Base-by-base conservation (phyloP, 2,113 vertebrate species). In the Malurus melanocephalus region DNA sequence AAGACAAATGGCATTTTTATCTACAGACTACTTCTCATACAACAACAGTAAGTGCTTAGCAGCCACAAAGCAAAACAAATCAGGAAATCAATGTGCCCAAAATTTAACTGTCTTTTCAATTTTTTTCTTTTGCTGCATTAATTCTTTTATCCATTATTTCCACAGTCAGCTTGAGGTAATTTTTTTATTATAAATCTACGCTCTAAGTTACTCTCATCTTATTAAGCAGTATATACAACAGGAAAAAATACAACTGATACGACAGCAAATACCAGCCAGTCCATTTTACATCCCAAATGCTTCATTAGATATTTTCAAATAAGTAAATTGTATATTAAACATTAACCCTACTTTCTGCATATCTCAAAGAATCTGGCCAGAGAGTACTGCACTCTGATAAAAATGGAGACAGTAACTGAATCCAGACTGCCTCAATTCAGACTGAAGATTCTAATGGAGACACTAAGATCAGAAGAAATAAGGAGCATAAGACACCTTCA, bases 321-420 rank as follows among this genome's bases (percentile, higher is more conserved):
- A 65, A 59, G 15, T 24, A 5, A 69, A 56, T n/a, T 18, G 11
- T 3, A 16, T 9, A 64, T 46, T 21, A 68, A 61, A 49, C 7
- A 45, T 38, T 67, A 56, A 49, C 23, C 3, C 7, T 18, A 40
- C 8, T 12, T 77, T 1, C 0, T 35, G 18, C 12, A 6, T 9
- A 52, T 14, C 18, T 60, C 27, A 45, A 69, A 81, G 9, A 66
- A 81, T 5, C 11, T 27, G 8, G 8, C 15, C 43, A 74, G 21
- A 55, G 2, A 66, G 5, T 40, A 69, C 1, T 48, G 11, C 0
- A 1, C 19, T 46, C 28, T 32, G 45, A 80, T 20, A 30, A 45
- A 85, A 85, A 76, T 4, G 12, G 14, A 27, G 75, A 80, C 7
- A 9, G 20, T 18, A 71, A 79, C 16, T 53, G 23, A 86, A 77